These are phyloP conservation scores for Lycaon pictus DNA, from an alignment of 2,113 vertebrate species.

Conservation along the genomic window DNA sequence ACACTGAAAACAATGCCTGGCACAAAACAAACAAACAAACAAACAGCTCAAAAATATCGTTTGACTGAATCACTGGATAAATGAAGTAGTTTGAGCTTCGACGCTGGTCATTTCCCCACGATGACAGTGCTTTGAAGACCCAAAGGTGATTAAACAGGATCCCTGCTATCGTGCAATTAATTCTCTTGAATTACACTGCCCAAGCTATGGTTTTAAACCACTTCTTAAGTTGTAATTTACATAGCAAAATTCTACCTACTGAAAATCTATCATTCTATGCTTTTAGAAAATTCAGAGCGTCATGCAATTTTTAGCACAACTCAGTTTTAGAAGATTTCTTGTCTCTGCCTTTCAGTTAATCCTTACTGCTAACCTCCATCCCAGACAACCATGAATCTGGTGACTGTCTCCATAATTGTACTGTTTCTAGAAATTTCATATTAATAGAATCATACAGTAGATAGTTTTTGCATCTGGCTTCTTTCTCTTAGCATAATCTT, in stretches of 20 bases:
- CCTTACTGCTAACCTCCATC: not conserved
- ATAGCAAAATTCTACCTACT: not conserved
- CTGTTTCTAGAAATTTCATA: not conserved
- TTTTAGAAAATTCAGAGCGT: not conserved
- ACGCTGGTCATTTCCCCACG: too few species aligned
- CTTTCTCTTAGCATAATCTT: not conserved
- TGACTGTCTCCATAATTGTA: not conserved
- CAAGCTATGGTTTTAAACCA: not conserved
- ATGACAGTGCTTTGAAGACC: not conserved
- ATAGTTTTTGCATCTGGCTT: not conserved
- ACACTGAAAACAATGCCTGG: not conserved
- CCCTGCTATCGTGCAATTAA: not conserved
- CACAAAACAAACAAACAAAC: not conserved
- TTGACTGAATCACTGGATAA: not conserved
- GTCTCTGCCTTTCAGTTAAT: not conserved
- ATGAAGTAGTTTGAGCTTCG: not conserved
- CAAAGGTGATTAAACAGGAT: not conserved
- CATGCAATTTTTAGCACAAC: not conserved
- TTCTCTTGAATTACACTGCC: not conserved
- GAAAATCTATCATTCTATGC: not conserved
- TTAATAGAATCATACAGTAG: not conserved
- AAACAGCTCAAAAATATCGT: not conserved
- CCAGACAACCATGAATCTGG: not conserved
- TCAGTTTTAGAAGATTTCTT: not conserved
- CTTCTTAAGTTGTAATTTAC: not conserved